Base-by-base conservation (phyloP, 1,140 invertebrate species). In the Bombus polaris region DNA sequence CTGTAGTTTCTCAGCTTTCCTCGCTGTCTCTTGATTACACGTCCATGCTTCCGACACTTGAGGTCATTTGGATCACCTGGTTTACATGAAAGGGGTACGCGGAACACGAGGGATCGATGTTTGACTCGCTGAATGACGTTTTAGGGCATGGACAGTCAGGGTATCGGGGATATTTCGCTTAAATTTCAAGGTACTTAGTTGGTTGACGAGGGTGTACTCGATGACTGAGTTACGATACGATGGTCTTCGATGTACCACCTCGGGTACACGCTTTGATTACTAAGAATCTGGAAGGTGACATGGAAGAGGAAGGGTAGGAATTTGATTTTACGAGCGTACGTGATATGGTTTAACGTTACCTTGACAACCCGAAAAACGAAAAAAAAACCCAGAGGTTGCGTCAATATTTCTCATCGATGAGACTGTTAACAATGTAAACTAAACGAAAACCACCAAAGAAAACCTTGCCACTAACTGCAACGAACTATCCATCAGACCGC, bases 21-120 rank as follows among this genome's bases (percentile, higher is more conserved):
- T 47, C 44, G 76, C 71, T 73, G 79, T 88, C 74, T 25, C 74
- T 6, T 81, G 89, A 92, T 92, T 87, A 81, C 86, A 88, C 89
- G 90, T 83, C 85, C 88, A 85, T 73, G 83, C 79, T 89, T 88
- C 85, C 85, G 3, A 39, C 53, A 5, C 53, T n/a, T 28, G 28
- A 18, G 87, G 88, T 89, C 84, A 76, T 88, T 90, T 86, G 81
- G 78, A 90, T 79, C 80, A 59, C 71, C 72, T 42, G 35, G 53
- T 9, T 37, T 32, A 22, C 62, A 22, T 53, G 74, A 37, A 76
- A 76, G 18, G 47, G 74, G 47, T n/a, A 59, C 39, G 12, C 37
- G 12, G 42, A n/a, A 71, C 39, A 66, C 25, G 35, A 28, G 22
- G 59, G 35, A 39, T 71, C 68, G 68, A 71, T 28, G 22, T 39